Conservation (phyloP, 2,888 invertebrate species). For the Chymomyza caudatula region DNA sequence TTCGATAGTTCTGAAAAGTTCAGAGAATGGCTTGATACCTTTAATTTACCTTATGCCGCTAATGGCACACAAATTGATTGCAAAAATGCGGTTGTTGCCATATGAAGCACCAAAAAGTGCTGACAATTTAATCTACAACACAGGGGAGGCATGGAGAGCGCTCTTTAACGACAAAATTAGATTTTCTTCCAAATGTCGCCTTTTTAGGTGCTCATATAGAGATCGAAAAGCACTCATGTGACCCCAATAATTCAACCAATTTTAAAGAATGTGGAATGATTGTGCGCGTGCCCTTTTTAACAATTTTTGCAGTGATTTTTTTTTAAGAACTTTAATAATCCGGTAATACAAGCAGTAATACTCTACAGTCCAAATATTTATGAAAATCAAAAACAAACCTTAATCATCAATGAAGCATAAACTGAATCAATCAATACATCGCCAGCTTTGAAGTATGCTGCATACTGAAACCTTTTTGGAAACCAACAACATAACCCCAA, state of each 20-base stretch:
- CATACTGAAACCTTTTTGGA: too few species aligned
- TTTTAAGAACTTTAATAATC: not conserved
- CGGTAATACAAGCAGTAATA: not conserved
- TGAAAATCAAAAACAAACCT: not conserved
- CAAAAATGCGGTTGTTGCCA: constrained; percentile 81
- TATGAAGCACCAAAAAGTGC: constrained; percentile 45
- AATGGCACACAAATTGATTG: constrained; percentile 90
- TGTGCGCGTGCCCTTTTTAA: constrained; percentile 37
- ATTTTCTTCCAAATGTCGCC: not conserved
- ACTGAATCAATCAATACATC: not conserved
- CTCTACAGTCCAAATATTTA: not conserved
- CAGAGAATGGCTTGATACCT: constrained; percentile 91
- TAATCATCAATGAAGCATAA: not conserved
- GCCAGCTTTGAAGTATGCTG: too few species aligned
- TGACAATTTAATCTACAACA: not conserved
- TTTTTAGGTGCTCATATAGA: not conserved
- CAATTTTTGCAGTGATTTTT: constrained; percentile 1
- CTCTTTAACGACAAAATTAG: not conserved
- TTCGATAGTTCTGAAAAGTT: constrained; percentile 91
- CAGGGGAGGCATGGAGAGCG: not conserved
- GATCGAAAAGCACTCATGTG: not conserved
- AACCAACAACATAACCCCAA: too few species aligned
- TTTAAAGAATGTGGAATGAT: not conserved
- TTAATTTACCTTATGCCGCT: constrained; percentile 84
- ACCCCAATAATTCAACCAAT: not conserved